A percentile compares a stretch with the other conserved stretches of the same genome.
phyloP scores from a whole-genome alignment of 2,888 invertebrate species.

The Polietes domitor region DNA sequence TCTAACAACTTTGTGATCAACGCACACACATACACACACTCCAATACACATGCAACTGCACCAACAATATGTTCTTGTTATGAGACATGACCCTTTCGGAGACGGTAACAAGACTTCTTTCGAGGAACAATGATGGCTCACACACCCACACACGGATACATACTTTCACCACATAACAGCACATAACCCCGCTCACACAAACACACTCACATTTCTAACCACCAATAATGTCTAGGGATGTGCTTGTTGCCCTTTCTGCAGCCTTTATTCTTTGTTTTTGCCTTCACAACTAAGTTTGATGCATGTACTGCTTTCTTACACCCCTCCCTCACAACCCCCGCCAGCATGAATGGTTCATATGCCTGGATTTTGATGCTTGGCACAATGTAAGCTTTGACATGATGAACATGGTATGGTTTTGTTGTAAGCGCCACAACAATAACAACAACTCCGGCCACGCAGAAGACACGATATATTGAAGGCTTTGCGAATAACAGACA shows the following conservation, averaged over 20 bases:
- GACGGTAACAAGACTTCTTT: conserved; percentile 40
- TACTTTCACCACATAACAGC: background rate
- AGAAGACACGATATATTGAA: conserved; percentile 36
- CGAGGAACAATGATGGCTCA: background rate
- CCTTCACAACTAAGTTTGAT: background rate
- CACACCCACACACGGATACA: background rate
- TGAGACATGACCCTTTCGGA: conserved; percentile 58
- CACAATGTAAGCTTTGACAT: conserved; percentile 52
- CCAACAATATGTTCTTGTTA: conserved; percentile 35
- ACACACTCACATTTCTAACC: conserved; percentile 9
- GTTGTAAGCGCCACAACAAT: background rate
- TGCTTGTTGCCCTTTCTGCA: conserved; percentile 13
- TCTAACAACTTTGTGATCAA: background rate
- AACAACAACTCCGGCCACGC: background rate
- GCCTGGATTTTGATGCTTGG: conserved; percentile 35
- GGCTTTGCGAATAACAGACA: background rate
- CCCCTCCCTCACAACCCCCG: background rate
- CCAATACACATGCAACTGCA: background rate
- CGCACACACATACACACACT: background rate
- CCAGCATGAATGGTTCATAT: background rate
- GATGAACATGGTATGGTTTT: conserved; percentile 40
- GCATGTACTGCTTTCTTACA: too few relatives aligned
- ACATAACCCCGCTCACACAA: background rate
- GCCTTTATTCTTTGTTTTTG: conserved; percentile 1
- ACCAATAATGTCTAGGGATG: conserved; percentile 36